A percentile compares a stretch with the other conserved stretches of the same genome.
Conservation (phyloP, 2,888 invertebrate species). For the Nesidiocoris tenuis region DNA sequence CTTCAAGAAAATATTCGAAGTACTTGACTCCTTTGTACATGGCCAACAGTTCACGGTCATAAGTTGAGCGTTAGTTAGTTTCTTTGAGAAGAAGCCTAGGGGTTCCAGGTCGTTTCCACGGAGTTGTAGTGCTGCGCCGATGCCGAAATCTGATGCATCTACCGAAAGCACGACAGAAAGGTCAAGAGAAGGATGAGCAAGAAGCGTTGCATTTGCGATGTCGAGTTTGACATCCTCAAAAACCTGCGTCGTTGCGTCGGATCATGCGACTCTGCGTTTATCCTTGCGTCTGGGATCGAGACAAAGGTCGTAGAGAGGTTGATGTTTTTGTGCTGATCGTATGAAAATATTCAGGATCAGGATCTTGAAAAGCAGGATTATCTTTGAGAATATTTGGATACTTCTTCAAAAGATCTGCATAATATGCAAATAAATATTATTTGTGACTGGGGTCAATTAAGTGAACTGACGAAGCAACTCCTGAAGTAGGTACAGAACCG, state of each 20-base stretch:
- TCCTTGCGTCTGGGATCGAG: neutral
- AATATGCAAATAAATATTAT: too few species aligned
- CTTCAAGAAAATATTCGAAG: conserved; percentile 6
- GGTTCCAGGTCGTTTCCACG: conserved; percentile 43
- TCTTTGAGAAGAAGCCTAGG: conserved; percentile 27
- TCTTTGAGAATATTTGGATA: conserved; percentile 5
- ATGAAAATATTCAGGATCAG: conserved; percentile 3
- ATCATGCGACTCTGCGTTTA: conserved; percentile 21
- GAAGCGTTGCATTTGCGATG: conserved; percentile 51
- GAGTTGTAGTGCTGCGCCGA: conserved; percentile 53
- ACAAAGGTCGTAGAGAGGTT: conserved; percentile 18
- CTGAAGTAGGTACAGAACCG: neutral
- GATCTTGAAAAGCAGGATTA: neutral
- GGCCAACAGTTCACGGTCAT: too few species aligned
- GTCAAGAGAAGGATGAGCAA: conserved; percentile 52
- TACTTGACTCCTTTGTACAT: conserved; percentile 22
- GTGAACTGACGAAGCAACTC: neutral
- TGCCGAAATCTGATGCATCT: conserved; percentile 54
- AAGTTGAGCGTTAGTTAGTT: conserved; percentile 15
- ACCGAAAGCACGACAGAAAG: conserved; percentile 31
- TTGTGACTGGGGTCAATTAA: conserved; percentile 4
- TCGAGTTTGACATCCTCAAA: conserved; percentile 51
- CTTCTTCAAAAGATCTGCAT: neutral
- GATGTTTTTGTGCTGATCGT: conserved; percentile 46
- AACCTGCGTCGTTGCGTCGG: conserved; percentile 49